Base-by-base conservation (phyloP, 2,888 invertebrate species). In the Diogma glabrata region DNA sequence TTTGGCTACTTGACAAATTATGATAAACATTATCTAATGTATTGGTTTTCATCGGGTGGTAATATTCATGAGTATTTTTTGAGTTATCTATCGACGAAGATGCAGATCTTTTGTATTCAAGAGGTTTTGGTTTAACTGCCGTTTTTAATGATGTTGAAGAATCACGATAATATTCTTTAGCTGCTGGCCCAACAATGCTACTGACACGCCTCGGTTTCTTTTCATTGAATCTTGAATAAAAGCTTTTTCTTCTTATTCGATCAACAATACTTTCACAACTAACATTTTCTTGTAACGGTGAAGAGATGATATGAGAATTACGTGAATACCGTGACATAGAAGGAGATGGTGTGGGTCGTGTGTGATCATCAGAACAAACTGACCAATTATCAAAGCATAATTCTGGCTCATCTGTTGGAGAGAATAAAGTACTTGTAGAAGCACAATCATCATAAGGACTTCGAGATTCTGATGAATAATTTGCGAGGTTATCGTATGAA, bases 161-260 rank as follows among this genome's bases (percentile, higher is more conserved):
- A 49, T 70, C 69, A 3, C 70, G 62, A 51, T 70, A 70, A 49
- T 79, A 79, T 55, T 79, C 79, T 3, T 73, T 65, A 9, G 77
- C 77, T 7, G 62, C 62, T 7, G 81, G 78, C 16, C 79, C 79
- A 9, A 81, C 79, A 57, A 83, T 70, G 59, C 75, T 82, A 60
- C 81, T 81, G 61, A 82, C 82, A 56, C 84, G 75, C 53, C 79
- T 74, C 57, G 78, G 78, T 60, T 85, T 85, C 64, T 86, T 82
- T 63, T 90, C 88, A 64, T 92, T 91, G 65, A 92, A 92, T 58
- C 91, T 75, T 12, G 86, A 81, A 64, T 90, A 92, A 70, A 89
- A 92, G 66, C 91, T 91, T 66, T 90, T 89, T 26, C 92, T 76
- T 58, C 87, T 76, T 60, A 92, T 92, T 60, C 92, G 76, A 62